Base-by-base conservation (phyloP, 2,888 invertebrate species). In the Agonopterix subpropinquella region DNA sequence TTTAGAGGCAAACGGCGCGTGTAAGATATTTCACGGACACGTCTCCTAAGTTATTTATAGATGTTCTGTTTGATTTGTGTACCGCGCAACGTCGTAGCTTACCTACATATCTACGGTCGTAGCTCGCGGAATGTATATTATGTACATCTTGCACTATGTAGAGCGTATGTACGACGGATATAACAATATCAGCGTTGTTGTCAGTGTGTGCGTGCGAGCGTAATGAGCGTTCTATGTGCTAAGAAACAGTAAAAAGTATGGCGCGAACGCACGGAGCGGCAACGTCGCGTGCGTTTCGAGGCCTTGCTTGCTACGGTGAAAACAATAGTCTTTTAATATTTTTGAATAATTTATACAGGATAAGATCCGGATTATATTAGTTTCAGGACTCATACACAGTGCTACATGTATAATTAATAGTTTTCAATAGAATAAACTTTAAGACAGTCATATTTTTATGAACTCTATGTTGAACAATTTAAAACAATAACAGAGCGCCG, bases 181-280 rank as follows among this genome's bases (percentile, higher is more conserved):
- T 77, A 81, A 84, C 84, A 83, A 84, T 80, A 80, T 77, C 73
- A 69, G 66, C 70, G 65, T 52, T 52, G 62, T 54, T 65, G 64
- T 61, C 64, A 59, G 65, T 76, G 68, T 70, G 77, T 76, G 77
- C 72, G 77, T 77, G 70, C 73, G 67, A 58, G 69, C 78, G 86
- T 85, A 84, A 87, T 85, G 87, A 86, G 85, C 81, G 83, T 72
- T 83, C 86, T 89, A 87, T 87, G 84, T 85, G 81, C 80, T 79
- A 83, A 89, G 89, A 87, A 89, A 89, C 89, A 89, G 89, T 89
- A 89, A 89, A 89, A 89, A 89, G 89, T 89, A 89, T 84, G 87
- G 88, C 87, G 87, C 85, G 85, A 80, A 80, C 75, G 81, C 73
- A 71, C 80, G 57, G 76, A 72, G 70, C 71, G 88, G 85, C 87